A percentile compares a stretch with the other conserved stretches of the same genome.
phyloP scores from a whole-genome alignment of 2,797 vertebrate species.

The Coranthus polyacanthus region DNA sequence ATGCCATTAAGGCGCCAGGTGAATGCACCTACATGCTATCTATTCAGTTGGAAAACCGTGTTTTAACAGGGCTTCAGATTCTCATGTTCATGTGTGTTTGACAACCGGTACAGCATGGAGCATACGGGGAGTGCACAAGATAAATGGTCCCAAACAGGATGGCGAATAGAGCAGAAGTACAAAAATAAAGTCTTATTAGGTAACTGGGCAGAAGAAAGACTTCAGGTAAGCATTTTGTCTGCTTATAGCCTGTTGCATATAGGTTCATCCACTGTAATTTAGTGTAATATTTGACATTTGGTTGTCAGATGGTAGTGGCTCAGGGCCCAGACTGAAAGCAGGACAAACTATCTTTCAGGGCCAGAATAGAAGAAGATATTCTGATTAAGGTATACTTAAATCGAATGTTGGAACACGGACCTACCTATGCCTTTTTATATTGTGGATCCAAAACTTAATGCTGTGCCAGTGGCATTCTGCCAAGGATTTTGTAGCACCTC shows the following conservation, averaged over 20 bases:
- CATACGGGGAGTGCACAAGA: slow-evolving; percentile 34
- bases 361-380: background rate
- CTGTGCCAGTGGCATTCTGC: slow-evolving; percentile 29
- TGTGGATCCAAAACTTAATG: slow-evolving; percentile 39
- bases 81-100: slow-evolving; percentile 17
- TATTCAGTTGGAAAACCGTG: slow-evolving; percentile 45
- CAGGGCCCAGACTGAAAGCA: background rate
- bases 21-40: slow-evolving; percentile 46
- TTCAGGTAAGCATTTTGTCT: slow-evolving; percentile 74
- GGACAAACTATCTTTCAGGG: background rate
- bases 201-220: slow-evolving; percentile 85
- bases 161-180: slow-evolving; percentile 82
- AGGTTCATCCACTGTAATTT: background rate
- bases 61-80: slow-evolving; percentile 24
- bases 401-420: slow-evolving; percentile 26
- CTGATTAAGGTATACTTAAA: background rate
- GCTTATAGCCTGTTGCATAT: background rate
- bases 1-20: slow-evolving; percentile 44
- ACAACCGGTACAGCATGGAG: slow-evolving; percentile 48
- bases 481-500: slow-evolving; percentile 57
- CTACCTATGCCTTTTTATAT: slow-evolving; percentile 11
- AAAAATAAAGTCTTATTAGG: slow-evolving; percentile 81
- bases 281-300: slow-evolving; percentile 8
- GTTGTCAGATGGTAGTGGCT: background rate
- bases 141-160: slow-evolving; percentile 79